These are phyloP conservation scores for Alaudala cheleensis DNA, from an alignment of 2,113 vertebrate species.

Conservation along the genomic window DNA sequence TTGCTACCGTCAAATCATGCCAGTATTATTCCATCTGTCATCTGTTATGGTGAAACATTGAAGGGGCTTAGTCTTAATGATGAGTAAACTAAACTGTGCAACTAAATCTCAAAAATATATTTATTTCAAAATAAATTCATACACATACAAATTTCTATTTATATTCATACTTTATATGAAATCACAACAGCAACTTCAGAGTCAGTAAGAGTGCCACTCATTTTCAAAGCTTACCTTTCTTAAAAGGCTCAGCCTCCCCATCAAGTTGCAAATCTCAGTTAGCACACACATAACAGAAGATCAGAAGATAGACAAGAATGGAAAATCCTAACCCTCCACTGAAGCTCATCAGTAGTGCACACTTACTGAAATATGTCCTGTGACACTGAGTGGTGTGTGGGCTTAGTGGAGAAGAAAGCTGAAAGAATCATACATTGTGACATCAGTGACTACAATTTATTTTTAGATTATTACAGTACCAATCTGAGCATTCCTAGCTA, in stretches of 20 bases:
- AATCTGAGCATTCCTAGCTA: conserved; percentile 18
- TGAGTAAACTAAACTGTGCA: not conserved
- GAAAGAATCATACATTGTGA: conserved; percentile 23
- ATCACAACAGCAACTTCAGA: not conserved
- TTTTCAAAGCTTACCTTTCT: not conserved
- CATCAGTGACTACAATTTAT: conserved; percentile 33
- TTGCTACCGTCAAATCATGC: not conserved
- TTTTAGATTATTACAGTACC: conserved; percentile 45
- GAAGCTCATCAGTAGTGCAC: not conserved
- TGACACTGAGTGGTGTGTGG: conserved; percentile 26
- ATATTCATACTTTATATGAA: not conserved
- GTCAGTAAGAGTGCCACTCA: not conserved
- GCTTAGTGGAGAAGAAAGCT: not conserved
- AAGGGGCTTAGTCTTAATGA: not conserved
- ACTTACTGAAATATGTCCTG: not conserved
- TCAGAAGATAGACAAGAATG: not conserved
- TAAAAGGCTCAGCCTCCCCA: not conserved
- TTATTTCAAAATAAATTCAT: not conserved
- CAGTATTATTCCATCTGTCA: not conserved
- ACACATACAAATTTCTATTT: not conserved
- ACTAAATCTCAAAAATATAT: not conserved
- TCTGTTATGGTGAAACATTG: not conserved
- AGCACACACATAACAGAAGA: conserved; percentile 8
- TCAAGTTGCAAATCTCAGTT: not conserved
- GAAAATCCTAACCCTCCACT: not conserved